Percentiles rank a stretch among this genome's conserved stretches.
Evolutionary conservation across 2,888 invertebrate genomes (phyloP).

Genomic region (Flexamia atlantica): DNA sequence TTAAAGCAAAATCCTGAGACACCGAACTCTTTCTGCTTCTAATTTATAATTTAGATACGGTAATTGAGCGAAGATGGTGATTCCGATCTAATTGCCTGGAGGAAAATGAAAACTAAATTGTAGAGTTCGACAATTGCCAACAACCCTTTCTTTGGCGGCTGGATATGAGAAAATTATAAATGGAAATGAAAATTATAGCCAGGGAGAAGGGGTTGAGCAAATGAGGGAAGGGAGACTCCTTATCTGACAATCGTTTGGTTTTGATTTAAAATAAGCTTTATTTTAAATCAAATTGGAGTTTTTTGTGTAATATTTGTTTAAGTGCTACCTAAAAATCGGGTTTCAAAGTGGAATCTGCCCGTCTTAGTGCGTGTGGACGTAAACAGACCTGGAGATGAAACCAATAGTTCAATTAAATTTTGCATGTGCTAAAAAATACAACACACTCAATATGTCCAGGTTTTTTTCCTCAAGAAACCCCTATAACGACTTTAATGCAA

Average conservation of each 20-base stretch:
- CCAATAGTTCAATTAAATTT: too few species aligned
- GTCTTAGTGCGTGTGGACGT: too few species aligned
- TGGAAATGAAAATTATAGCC: slow-evolving; percentile 54
- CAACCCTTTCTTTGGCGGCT: slow-evolving; percentile 43
- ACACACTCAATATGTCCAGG: too few species aligned
- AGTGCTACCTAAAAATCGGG: too few species aligned
- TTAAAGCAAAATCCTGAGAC: neutral
- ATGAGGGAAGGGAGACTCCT: neutral
- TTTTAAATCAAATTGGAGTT: too few species aligned
- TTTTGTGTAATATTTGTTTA: too few species aligned
- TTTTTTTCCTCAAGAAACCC: too few species aligned
- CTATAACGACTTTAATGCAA: too few species aligned
- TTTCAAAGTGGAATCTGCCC: too few species aligned
- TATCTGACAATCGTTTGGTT: neutral
- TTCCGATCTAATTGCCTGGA: slow-evolving; percentile 36
- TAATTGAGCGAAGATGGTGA: slow-evolving; percentile 12
- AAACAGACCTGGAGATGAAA: too few species aligned
- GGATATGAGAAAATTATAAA: slow-evolving; percentile 51
- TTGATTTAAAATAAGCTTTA: too few species aligned
- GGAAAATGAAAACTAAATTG: slow-evolving; percentile 46
- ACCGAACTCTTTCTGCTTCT: neutral
- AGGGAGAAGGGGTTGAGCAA: slow-evolving; percentile 24
- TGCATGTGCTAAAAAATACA: too few species aligned
- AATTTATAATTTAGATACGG: slow-evolving; percentile 4
- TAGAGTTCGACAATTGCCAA: slow-evolving; percentile 14